Evolutionary conservation across 1,140 invertebrate species (phyloP), one percentile per base, ranked within the genome.

Genomic region (Bombus difficillimus): DNA sequence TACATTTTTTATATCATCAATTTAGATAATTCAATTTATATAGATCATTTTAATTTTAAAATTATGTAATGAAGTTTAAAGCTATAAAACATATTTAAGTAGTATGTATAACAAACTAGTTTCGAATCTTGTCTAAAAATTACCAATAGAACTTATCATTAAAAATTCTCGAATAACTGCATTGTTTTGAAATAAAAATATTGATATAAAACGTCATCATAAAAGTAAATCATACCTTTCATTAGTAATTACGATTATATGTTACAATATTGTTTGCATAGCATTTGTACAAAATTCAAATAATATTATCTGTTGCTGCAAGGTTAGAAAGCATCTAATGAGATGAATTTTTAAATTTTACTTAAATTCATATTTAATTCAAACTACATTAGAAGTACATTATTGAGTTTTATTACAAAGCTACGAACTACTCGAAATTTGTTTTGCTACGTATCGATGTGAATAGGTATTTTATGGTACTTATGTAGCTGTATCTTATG

Each of bases 401-500:
- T 66, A 25, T 37, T 18, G 15, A 22, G 39, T 43, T 15, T 62
- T 34, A 43, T 6, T 68, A 6, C 9, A 32, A 10, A 43, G 18
- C 3, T 75, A 28, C 8, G 2, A 34, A 32, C 15, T 69, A 15
- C 28, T 47, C 34, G 18, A 0, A 34, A 32, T 62, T 15, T 66
- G 28, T 43, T 9, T 37, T 22, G 9, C 12, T 39, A 15, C 15
- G 62, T 75, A 47, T 22, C 71, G 41, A 71, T 81, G 76, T 43
- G 64, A 71, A 71, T 72, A 32, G 71, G 32, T 64, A 43, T 41
- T 80, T 62, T 69, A 32, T 64, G 22, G 6, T 53, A 53, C 47
- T 53, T 53, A 53, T 53, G 47, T 76, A 75, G 62, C 37, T 53
- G 41, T 76, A 15, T 41, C 75, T 81, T 71, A 81, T 72, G 53